Evolutionary conservation across 2,888 invertebrate species (phyloP).

Genomic region (Lithosia quadra): DNA sequence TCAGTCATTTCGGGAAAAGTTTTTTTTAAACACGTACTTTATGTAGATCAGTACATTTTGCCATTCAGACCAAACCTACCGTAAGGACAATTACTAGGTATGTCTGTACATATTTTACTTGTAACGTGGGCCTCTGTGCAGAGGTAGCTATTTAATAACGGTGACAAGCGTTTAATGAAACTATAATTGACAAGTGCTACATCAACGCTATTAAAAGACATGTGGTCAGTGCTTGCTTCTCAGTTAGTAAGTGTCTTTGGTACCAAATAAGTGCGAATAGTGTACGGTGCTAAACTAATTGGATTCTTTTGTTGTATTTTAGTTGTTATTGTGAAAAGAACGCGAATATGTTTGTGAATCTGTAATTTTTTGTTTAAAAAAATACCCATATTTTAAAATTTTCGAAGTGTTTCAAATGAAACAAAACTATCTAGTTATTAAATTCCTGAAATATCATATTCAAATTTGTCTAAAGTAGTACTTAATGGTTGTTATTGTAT

Average conservation of each 20-base stretch:
- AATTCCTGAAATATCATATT: no score
- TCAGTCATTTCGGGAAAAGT: no score
- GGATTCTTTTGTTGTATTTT: neutral
- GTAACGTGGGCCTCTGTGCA: neutral
- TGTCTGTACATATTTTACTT: neutral
- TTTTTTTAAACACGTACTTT: no score
- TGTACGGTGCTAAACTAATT: neutral
- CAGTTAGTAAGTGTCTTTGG: neutral
- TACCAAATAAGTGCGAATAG: neutral
- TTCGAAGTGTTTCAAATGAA: no score
- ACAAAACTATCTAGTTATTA: no score
- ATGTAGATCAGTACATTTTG: no score
- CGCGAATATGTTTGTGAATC: neutral
- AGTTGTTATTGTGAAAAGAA: neutral
- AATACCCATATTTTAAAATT: no score
- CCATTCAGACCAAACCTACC: no score
- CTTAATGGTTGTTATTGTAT: no score
- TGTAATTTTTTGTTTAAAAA: no score
- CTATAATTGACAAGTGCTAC: neutral
- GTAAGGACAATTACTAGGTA: no score
- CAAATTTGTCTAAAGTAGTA: no score
- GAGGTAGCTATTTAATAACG: neutral
- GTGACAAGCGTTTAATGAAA: conserved; percentile 13
- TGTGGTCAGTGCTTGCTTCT: neutral
- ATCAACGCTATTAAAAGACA: conserved; percentile 5